Conservation (phyloP, 1,140 invertebrate species). For the Magallana gigas region DNA sequence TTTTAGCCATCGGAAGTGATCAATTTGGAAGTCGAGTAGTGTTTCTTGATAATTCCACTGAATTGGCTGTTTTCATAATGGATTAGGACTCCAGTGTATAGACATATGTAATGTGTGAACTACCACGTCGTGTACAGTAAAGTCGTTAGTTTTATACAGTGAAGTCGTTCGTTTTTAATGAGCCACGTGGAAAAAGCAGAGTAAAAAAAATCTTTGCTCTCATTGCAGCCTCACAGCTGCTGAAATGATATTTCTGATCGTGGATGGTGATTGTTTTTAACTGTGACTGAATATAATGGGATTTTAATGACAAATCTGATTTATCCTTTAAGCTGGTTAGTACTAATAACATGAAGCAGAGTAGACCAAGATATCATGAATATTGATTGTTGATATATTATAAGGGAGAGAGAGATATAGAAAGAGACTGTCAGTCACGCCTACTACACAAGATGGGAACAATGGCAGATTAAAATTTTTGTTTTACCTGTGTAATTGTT, state of each 20-base stretch:
- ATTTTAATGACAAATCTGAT: too few species aligned
- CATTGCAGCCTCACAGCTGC: background rate
- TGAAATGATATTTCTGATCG: background rate
- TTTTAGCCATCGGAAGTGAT: slow-evolving; percentile 27
- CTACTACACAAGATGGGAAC: background rate
- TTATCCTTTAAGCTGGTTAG: too few species aligned
- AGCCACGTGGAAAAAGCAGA: background rate
- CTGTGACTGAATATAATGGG: too few species aligned
- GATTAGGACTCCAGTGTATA: background rate
- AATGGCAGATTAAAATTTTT: slow-evolving; percentile 32
- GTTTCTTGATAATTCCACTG: slow-evolving; percentile 7
- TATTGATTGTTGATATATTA: slow-evolving; percentile 18
- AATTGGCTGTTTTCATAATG: slow-evolving; percentile 5
- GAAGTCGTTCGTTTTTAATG: slow-evolving; percentile 4
- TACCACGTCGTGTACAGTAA: background rate
- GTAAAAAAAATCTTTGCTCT: background rate
- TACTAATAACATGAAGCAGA: too few species aligned
- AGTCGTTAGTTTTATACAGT: background rate
- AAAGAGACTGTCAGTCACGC: background rate
- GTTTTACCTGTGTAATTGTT: slow-evolving; percentile 29
- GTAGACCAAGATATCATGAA: slow-evolving; percentile 5
- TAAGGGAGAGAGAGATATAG: background rate
- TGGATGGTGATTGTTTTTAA: too few species aligned
- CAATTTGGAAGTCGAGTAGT: slow-evolving; percentile 1
- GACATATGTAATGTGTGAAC: slow-evolving; percentile 6